A percentile compares a stretch with the other conserved stretches of the same genome.
phyloP scores from a whole-genome alignment of 2,888 invertebrate species.

The Candidula unifasciata region DNA sequence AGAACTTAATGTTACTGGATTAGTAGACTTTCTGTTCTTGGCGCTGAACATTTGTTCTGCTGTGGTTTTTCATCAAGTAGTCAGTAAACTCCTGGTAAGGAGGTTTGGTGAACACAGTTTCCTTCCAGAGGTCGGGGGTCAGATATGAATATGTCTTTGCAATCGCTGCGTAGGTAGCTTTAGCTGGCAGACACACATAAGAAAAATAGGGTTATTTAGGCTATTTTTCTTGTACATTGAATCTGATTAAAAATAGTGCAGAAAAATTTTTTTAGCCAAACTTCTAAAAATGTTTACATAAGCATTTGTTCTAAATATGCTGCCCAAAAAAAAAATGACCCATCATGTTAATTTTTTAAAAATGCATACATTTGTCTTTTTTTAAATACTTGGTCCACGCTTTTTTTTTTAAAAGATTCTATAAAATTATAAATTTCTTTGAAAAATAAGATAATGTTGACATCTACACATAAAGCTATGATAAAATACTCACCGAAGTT shows the following conservation, averaged over 20 bases:
- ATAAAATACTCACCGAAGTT: conserved; percentile 85
- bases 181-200: conserved; percentile 82
- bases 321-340: too few relatives aligned
- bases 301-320: too few relatives aligned
- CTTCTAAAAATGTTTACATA: too few relatives aligned
- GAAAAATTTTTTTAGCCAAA: too few relatives aligned
- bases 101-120: conserved; percentile 92
- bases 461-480: background rate
- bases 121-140: conserved; percentile 99
- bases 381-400: too few relatives aligned
- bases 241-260: too few relatives aligned
- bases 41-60: conserved; percentile 66
- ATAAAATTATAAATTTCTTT: background rate
- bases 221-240: too few relatives aligned
- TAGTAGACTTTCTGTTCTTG: conserved; percentile 74
- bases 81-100: conserved; percentile 98
- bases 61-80: conserved; percentile 83
- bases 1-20: background rate
- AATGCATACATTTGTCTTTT: too few relatives aligned
- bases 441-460: background rate
- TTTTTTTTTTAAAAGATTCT: background rate
- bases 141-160: conserved; percentile 98
- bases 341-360: too few relatives aligned
- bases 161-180: conserved; percentile 99
- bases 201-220: too few relatives aligned